Conservation (phyloP, 2,888 invertebrate genomes). For the Dasypolia templi region DNA sequence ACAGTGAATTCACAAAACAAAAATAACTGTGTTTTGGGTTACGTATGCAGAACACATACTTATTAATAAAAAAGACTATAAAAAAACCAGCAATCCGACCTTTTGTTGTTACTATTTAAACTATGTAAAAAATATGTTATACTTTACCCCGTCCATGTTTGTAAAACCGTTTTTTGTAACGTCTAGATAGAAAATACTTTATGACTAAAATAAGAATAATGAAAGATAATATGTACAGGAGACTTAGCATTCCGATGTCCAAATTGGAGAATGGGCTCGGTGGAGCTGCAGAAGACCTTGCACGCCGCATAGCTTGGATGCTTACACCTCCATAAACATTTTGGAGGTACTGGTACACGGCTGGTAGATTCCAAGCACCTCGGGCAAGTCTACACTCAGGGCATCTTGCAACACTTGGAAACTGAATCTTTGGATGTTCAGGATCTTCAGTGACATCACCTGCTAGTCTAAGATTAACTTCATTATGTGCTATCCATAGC, state of each 20-base stretch:
- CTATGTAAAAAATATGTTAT: constrained; percentile 79
- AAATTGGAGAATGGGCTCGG: constrained; percentile 91
- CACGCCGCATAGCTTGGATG: constrained; percentile 73
- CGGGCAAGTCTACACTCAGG: constrained; percentile 91
- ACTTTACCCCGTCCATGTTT: constrained; percentile 94
- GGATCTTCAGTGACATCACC: constrained; percentile 98
- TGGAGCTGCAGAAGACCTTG: constrained; percentile 71
- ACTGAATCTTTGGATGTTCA: constrained; percentile 96
- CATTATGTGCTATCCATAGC: constrained; percentile 98
- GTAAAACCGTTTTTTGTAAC: constrained; percentile 94
- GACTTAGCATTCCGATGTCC: constrained; percentile 94
- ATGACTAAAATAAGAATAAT: constrained; percentile 94
- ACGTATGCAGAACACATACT: constrained; percentile 19
- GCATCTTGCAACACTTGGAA: constrained; percentile 94
- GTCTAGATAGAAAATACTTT: constrained; percentile 93
- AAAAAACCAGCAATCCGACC: constrained; percentile 41
- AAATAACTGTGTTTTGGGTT: constrained; percentile 8
- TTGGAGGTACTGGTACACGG: constrained; percentile 92
- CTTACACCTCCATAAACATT: constrained; percentile 83
- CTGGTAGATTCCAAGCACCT: constrained; percentile 91
- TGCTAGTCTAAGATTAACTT: constrained; percentile 96
- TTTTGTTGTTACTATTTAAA: constrained; percentile 34
- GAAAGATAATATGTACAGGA: constrained; percentile 94
- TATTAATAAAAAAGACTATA: constrained; percentile 21
- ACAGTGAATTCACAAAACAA: constrained; percentile 47